Conservation (phyloP, 2,888 invertebrate species). For the Andrena fulva region DNA sequence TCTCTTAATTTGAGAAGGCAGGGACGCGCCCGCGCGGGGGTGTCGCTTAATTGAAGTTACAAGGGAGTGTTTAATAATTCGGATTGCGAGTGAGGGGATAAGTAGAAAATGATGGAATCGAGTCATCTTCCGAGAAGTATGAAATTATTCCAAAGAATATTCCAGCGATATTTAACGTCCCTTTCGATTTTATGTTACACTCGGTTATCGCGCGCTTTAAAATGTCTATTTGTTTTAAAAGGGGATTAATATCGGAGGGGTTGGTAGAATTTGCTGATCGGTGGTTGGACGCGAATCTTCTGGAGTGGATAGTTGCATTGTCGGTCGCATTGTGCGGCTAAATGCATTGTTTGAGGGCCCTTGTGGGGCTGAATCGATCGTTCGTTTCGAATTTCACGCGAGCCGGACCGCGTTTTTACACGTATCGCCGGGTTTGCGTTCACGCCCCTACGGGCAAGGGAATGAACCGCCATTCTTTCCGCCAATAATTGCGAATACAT, state of each 20-base stretch:
- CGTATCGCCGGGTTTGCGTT: neutral
- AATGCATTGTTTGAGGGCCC: slow-evolving; percentile 50
- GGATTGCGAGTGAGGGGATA: too few relatives aligned
- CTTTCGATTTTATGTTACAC: neutral
- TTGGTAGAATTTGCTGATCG: slow-evolving; percentile 4
- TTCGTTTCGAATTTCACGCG: slow-evolving; percentile 38
- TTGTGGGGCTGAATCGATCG: slow-evolving; percentile 47
- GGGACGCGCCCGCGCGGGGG: too few relatives aligned
- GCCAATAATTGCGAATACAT: slow-evolving; percentile 11
- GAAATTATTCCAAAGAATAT: too few relatives aligned
- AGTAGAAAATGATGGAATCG: too few relatives aligned
- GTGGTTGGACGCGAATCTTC: slow-evolving; percentile 33
- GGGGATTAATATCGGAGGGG: neutral
- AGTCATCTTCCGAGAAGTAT: too few relatives aligned
- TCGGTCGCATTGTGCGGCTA: slow-evolving; percentile 45
- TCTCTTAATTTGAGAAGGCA: too few relatives aligned
- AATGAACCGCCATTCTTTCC: slow-evolving; percentile 18
- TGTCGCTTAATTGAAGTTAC: too few relatives aligned
- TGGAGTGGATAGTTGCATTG: slow-evolving; percentile 10
- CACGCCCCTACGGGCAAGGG: neutral
- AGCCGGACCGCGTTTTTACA: slow-evolving; percentile 22
- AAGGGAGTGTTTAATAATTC: too few relatives aligned
- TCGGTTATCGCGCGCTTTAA: neutral
- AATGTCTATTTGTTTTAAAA: slow-evolving; percentile 36
- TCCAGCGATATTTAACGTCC: neutral